Evolutionary conservation across 2,797 vertebrate genomes (phyloP).

Genomic region (Potorous gilbertii): DNA sequence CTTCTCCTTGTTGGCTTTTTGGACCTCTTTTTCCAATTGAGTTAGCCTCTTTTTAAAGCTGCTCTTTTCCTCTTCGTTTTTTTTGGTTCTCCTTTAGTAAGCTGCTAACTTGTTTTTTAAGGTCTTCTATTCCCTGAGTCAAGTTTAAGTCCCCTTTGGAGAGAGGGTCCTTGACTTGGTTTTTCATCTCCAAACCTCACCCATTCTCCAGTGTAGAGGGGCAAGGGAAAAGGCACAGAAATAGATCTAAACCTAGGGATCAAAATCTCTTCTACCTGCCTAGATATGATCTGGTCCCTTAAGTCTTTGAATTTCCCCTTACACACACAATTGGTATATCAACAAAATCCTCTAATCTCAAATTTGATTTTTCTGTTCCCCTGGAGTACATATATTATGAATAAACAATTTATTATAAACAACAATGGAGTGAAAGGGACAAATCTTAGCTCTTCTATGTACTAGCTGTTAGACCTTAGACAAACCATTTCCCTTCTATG

Average conservation of each 20-base stretch:
- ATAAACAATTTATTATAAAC: neutral
- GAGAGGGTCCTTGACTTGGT: no score
- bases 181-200: neutral
- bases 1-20: no score
- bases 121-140: no score
- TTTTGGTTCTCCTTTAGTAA: no score
- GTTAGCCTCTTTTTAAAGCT: no score
- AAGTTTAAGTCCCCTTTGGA: no score
- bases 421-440: neutral
- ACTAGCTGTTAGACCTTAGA: neutral
- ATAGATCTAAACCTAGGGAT: neutral
- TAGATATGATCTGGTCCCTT: neutral
- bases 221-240: neutral
- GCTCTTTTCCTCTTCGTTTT: no score
- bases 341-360: neutral
- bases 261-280: neutral
- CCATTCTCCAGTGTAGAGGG: neutral
- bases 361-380: neutral
- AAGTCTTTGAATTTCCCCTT: neutral
- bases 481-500: neutral
- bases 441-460: neutral
- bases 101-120: no score
- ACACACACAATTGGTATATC: neutral
- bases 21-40: no score
- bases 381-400: neutral